Base-by-base conservation (phyloP, 1,140 invertebrate species). In the Zophobas morio region DNA sequence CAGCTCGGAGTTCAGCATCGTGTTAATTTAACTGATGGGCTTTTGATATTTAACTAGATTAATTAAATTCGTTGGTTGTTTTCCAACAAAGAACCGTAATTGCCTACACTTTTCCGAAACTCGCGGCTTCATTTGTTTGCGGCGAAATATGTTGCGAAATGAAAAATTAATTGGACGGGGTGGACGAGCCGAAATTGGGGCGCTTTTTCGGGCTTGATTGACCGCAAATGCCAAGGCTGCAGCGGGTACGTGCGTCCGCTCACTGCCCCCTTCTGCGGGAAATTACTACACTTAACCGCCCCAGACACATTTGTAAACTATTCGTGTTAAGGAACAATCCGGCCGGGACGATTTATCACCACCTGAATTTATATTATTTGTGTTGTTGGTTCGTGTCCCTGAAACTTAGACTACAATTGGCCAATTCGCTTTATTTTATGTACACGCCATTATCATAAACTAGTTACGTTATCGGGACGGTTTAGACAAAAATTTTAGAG, bases 1-100 rank as follows among this genome's bases (percentile, higher is more conserved):
- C 39, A 66, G 20, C 60, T 66, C 37, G n/a, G 1, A 66, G 37
- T 66, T 66, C 60, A 66, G 37, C 60, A 42, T 66, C 60, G 60
- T 66, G 60, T 66, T 66, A 66, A 66, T 66, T 66, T 66, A 66
- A 66, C 60, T 66, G 60, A 66, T 66, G 60, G 60, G 60, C 60
- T 66, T 66, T 66, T 66, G 60, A 66, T 66, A 66, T 66, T 66
- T 66, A 66, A 66, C 60, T 42, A 66, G 60, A 66, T 66, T 66
- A 66, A 66, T 66, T 66, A 66, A 66, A 42, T 66, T 66, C 60
- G 2, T 66, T 42, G 0, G 60, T 66, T 66, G 60, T 66, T 66
- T 42, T 66, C 6, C 20, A 32, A 42, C 39, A 66, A 66, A 66
- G 39, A 42, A 66, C 39, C 8, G 60, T 66, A 66, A 66, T 66